Percentiles rank a stretch among this genome's conserved stretches.
Evolutionary conservation across 2,888 invertebrate genomes (phyloP).

Genomic region (Lampropteryx suffumata): DNA sequence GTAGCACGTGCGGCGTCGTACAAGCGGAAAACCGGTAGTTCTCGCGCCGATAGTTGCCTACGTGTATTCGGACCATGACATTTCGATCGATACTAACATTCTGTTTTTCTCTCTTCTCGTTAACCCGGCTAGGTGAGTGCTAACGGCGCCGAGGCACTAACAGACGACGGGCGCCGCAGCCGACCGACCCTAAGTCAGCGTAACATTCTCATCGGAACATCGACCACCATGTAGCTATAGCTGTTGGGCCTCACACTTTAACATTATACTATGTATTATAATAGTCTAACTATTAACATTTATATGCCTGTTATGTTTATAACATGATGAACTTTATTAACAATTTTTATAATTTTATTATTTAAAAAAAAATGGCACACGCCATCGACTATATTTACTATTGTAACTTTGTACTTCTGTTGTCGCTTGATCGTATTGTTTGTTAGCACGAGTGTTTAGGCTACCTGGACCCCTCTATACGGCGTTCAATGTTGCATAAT

Average conservation of each 20-base stretch:
- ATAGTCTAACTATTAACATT: constrained; percentile 83
- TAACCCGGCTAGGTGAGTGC: constrained; percentile 91
- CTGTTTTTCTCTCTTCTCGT: constrained; percentile 88
- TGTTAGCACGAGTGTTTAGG: constrained; percentile 79
- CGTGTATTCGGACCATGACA: constrained; percentile 78
- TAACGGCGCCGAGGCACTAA: constrained; percentile 85
- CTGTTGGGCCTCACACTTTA: constrained; percentile 82
- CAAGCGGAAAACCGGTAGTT: constrained; percentile 51
- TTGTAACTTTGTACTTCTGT: constrained; percentile 75
- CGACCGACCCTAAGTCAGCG: constrained; percentile 66
- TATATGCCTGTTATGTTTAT: constrained; percentile 83
- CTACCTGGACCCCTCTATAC: constrained; percentile 52
- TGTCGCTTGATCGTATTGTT: constrained; percentile 79
- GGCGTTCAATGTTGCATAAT: constrained; percentile 59
- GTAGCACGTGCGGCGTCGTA: constrained; percentile 47
- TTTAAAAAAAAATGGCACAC: constrained; percentile 71
- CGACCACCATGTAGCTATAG: constrained; percentile 82
- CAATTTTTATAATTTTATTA: constrained; percentile 59
- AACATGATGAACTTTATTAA: constrained; percentile 81
- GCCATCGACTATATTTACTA: constrained; percentile 82
- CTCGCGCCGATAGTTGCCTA: constrained; percentile 71
- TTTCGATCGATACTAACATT: constrained; percentile 86
- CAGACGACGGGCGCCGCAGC: constrained; percentile 67
- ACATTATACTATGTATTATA: constrained; percentile 81
- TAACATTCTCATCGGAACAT: constrained; percentile 79